A percentile compares a stretch with the other conserved stretches of the same genome.
Conservation (phyloP, 2,797 vertebrate species). For the Cyclopterus lumpus region DNA sequence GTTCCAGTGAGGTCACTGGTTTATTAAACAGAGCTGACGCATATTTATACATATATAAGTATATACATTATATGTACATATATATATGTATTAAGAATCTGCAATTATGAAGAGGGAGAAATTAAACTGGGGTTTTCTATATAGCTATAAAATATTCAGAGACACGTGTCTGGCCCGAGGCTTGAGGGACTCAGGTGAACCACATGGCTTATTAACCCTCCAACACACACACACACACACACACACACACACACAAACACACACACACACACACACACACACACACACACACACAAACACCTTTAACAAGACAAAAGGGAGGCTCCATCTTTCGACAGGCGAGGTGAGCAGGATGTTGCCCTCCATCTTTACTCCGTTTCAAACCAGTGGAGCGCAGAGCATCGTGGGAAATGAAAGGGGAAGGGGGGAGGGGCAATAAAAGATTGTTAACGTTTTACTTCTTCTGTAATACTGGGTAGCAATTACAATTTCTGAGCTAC, state of each 20-base stretch:
- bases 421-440: background rate
- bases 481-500: too few species aligned
- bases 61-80: background rate
- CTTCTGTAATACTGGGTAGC: too few species aligned
- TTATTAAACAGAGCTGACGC: too few species aligned
- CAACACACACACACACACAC: slow-evolving; percentile 31
- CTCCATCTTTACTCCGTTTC: slow-evolving; percentile 4
- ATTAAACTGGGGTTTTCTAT: slow-evolving; percentile 19
- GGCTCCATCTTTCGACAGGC: background rate
- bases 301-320: background rate
- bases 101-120: slow-evolving; percentile 13
- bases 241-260: slow-evolving; percentile 24
- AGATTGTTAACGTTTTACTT: too few species aligned
- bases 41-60: too few species aligned
- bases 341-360: background rate
- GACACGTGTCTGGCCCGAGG: slow-evolving; percentile 39
- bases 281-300: slow-evolving; percentile 34
- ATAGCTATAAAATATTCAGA: slow-evolving; percentile 49
- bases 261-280: slow-evolving; percentile 17
- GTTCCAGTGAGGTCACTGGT: too few species aligned
- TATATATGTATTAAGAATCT: background rate
- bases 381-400: slow-evolving; percentile 45
- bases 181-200: slow-evolving; percentile 51
- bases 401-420: slow-evolving; percentile 34
- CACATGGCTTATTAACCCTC: slow-evolving; percentile 48